These are phyloP conservation scores for Salvator merianae DNA, from an alignment of 2,113 vertebrate species.

Conservation along the genomic window DNA sequence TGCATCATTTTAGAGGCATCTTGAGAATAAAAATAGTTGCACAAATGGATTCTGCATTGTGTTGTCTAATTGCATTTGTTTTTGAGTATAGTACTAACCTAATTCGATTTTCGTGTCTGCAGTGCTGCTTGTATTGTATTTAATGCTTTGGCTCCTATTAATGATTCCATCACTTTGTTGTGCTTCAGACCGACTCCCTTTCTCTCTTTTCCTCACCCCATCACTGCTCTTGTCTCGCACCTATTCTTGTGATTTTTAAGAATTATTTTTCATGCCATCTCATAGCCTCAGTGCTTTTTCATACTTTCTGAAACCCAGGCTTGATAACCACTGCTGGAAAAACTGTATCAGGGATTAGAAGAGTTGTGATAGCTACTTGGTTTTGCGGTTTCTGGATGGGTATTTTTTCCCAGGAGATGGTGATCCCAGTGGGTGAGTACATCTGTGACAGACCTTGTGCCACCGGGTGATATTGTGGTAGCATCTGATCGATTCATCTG, in stretches of 20 bases:
- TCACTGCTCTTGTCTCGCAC: constrained; percentile 21
- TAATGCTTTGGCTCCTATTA: constrained; percentile 48
- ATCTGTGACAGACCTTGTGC: constrained; percentile 38
- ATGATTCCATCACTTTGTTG: constrained; percentile 35
- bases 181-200: constrained; percentile 21
- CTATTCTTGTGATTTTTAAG: constrained; percentile 30
- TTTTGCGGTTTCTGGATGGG: constrained; percentile 22
- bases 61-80: constrained; percentile 61
- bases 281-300: constrained; percentile 20
- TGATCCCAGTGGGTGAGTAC: constrained; percentile 22
- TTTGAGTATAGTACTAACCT: constrained; percentile 57
- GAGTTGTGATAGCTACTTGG: constrained; percentile 5
- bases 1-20: constrained; percentile 42
- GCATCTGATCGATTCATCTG: constrained; percentile 26
- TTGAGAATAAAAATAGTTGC: constrained; percentile 38
- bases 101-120: constrained; percentile 57
- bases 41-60: constrained; percentile 52
- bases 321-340: constrained; percentile 15
- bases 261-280: neutral
- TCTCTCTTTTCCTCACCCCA: neutral
- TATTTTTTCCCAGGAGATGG: constrained; percentile 8
- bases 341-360: constrained; percentile 29
- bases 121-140: constrained; percentile 34
- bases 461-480: neutral
- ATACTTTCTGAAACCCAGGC: constrained; percentile 27